Base-by-base conservation (phyloP, 2,888 invertebrate species). In the Lochmaea crataegi region DNA sequence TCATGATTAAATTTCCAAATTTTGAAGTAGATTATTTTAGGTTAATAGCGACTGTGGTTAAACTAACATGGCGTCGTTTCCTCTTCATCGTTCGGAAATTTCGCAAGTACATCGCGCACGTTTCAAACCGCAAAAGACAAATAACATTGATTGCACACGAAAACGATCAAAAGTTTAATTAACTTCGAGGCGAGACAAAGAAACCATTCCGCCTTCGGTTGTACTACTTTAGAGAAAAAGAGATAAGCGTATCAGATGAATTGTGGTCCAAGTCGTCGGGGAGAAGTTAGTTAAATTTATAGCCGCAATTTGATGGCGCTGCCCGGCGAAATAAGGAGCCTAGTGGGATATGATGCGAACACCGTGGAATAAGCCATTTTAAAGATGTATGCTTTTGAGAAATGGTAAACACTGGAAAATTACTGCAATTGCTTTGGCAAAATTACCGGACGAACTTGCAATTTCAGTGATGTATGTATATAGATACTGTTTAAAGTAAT, bases 251-350 rank as follows among this genome's bases (percentile, higher is more conserved):
- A 82, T 81, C 82, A 78, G 85, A 85, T 84, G 85, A 85, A 81
- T 84, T 85, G 85, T 84, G 84, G 82, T 81, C 81, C 82, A 81
- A 83, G 85, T 84, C 84, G 83, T 80, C 81, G 80, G 85, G 84
- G 84, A 84, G 84, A 85, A 84, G 83, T 86, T 86, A 85, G 81
- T 80, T 80, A 80, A 85, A 87, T 86, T 87, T 87, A 87, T 85
- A 81, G 80, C 80, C 74, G 85, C 84, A 85, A 85, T 86, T 85
- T 84, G 84, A 86, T 82, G 85, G 85, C 83, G 84, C 81, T 79
- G 80, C 84, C 84, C 83, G 82, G 82, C 80, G 79, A 83, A 82
- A 82, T 84, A 83, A 85, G 82, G 82, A 85, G 82, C 82, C 83
- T 82, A 82, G 82, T 81, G 83, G 83, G 82, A 83, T 82, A 78